Evolutionary conservation across 2,113 vertebrate species (phyloP), one percentile per base, ranked within the genome.

Genomic region (Mugil cephalus): DNA sequence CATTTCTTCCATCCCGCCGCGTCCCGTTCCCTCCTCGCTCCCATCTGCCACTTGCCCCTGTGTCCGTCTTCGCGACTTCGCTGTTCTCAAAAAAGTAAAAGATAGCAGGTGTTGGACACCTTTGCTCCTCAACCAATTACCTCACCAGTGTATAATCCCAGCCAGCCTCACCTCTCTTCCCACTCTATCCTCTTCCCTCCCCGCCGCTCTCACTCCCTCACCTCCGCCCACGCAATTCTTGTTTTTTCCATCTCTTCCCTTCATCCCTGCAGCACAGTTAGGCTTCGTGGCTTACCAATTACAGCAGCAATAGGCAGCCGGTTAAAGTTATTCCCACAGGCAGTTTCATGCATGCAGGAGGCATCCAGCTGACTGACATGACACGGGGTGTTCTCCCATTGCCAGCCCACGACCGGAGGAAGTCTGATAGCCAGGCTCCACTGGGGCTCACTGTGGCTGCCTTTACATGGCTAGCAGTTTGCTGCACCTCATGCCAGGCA

Each of bases 81-180:
- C 46, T 40, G 21, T 77, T 76, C 64, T 74, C 64, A 52, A 73
- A 78, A 83, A 77, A 65, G 59, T 47, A 59, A 65, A 65, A 80
- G 80, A 85, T 85, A 84, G 79, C 83, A 83, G 79, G 87, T 86
- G 81, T 70, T 75, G 68, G 69, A 72, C 80, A 88, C 82, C 79
- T 89, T 85, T 88, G 58, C 80, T 46, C 73, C 71, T 79, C 54
- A 61, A 54, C 85, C 87, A 88, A 90, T 92, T 90, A 87, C 86
- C 79, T 79, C 73, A 80, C 64, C 74, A 55, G 81, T 76, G 75
- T 79, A 62, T 86, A 86, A 88, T 86, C 82, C 83, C 70, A 53
- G 78, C 72, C 66, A 47, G 51, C 58, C 61, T 85, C 80, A 71
- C 65, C 79, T 81, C 80, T 75, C 74, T 68, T 70, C 76, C 63